A percentile compares a stretch with the other conserved stretches of the same genome.
phyloP scores from a whole-genome alignment of 2,888 invertebrate species.

The Acrobasis consociella region DNA sequence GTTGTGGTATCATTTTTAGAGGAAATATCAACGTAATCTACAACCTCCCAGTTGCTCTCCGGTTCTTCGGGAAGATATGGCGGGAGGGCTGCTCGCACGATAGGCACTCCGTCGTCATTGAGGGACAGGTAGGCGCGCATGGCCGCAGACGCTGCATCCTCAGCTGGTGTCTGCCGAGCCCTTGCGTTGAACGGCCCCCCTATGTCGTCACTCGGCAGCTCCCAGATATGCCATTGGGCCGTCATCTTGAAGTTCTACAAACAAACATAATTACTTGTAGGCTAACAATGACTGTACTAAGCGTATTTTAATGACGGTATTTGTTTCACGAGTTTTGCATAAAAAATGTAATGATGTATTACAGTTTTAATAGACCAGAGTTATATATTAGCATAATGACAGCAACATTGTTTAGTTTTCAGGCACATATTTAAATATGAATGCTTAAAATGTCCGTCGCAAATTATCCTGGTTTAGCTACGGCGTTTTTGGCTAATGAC shows the following conservation, averaged over 20 bases:
- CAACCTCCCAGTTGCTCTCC: constrained; percentile 85
- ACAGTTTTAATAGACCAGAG: constrained; percentile 9
- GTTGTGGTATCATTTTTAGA: constrained; percentile 10
- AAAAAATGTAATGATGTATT: constrained; percentile 14
- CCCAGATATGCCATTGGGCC: constrained; percentile 78
- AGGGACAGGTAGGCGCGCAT: constrained; percentile 84
- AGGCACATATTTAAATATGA: constrained; percentile 31
- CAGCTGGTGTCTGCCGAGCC: constrained; percentile 66
- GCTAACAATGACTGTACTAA: constrained; percentile 13
- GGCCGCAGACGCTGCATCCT: constrained; percentile 76
- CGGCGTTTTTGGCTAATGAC: background rate
- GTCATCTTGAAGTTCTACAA: constrained; percentile 83
- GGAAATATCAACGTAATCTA: constrained; percentile 85
- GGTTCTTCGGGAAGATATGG: constrained; percentile 74
- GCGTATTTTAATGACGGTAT: constrained; percentile 19
- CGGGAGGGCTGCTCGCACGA: constrained; percentile 82
- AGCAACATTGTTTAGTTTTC: constrained; percentile 14
- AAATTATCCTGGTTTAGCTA: background rate
- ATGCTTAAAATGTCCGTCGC: constrained; percentile 32
- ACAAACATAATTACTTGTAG: constrained; percentile 14
- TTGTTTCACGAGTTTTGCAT: constrained; percentile 22
- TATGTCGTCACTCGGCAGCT: constrained; percentile 79
- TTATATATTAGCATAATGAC: constrained; percentile 18
- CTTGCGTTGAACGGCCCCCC: constrained; percentile 86
- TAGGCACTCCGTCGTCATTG: constrained; percentile 82